Percentiles rank a stretch among this genome's conserved stretches.
phyloP scores from a whole-genome alignment of 1,140 invertebrate species.

The Rhyzopertha dominica region DNA sequence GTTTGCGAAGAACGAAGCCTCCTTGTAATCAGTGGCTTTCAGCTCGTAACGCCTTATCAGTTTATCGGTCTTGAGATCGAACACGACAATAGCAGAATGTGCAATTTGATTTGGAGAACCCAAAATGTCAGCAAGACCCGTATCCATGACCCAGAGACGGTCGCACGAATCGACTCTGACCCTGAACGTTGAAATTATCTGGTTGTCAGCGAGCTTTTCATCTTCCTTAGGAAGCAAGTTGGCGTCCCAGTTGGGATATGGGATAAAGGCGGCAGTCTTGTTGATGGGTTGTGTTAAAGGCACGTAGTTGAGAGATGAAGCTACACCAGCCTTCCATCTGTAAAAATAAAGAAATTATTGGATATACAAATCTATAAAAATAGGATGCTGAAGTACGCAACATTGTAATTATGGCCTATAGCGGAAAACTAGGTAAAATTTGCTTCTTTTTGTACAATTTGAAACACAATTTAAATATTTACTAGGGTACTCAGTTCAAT shows the following conservation, averaged over 20 bases:
- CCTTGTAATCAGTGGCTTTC: constrained; percentile 60
- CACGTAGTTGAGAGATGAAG: constrained; percentile 66
- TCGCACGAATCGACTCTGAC: constrained; percentile 64
- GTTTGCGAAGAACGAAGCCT: constrained; percentile 69
- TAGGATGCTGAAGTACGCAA: too few species aligned
- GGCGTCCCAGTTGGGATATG: constrained; percentile 63
- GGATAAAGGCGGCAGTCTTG: constrained; percentile 58
- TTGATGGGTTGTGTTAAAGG: constrained; percentile 49
- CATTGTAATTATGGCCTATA: too few species aligned
- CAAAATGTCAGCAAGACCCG: constrained; percentile 66
- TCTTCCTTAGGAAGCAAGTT: constrained; percentile 52
- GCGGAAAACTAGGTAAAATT: too few species aligned
- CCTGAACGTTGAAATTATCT: constrained; percentile 51
- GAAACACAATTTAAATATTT: too few species aligned
- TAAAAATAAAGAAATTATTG: constrained; percentile 7
- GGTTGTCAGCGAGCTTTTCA: constrained; percentile 37
- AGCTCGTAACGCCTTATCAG: constrained; percentile 60
- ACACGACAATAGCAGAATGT: constrained; percentile 61
- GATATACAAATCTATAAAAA: constrained; percentile 2
- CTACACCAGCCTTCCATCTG: constrained; percentile 69
- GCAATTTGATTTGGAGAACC: constrained; percentile 57
- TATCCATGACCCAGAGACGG: constrained; percentile 70
- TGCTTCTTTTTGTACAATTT: too few species aligned
- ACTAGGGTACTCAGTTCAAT: too few species aligned
- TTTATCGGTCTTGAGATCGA: constrained; percentile 67